Percentiles rank a stretch among this genome's conserved stretches.
Evolutionary conservation across 1,140 invertebrate genomes (phyloP).

Genomic region (Achatina immaculata): DNA sequence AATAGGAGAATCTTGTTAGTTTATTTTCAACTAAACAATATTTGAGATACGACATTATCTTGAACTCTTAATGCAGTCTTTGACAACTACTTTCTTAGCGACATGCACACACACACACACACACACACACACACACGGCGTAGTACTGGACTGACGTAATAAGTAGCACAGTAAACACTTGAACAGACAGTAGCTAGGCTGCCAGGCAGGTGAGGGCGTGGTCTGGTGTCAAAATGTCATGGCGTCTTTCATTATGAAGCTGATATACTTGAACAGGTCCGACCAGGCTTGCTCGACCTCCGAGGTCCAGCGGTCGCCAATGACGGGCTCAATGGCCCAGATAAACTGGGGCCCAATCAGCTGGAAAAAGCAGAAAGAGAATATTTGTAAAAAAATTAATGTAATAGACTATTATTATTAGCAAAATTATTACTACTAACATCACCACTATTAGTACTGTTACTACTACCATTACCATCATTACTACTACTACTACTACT

Average conservation of each 20-base stretch:
- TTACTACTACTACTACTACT: neutral
- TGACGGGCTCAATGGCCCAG: constrained; percentile 73
- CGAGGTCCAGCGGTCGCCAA: constrained; percentile 71
- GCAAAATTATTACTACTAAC: neutral
- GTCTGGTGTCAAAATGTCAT: constrained; percentile 49
- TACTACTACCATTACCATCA: neutral
- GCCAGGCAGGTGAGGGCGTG: too few species aligned
- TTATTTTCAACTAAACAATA: too few species aligned
- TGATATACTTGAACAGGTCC: constrained; percentile 72
- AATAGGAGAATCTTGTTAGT: too few species aligned
- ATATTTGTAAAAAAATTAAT: neutral
- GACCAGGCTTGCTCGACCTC: constrained; percentile 73
- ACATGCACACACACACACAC: too few species aligned
- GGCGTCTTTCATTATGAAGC: constrained; percentile 68
- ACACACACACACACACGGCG: too few species aligned
- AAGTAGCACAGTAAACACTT: too few species aligned
- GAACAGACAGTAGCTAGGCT: too few species aligned
- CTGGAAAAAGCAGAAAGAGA: constrained; percentile 63
- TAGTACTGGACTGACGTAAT: too few species aligned
- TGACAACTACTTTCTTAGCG: too few species aligned
- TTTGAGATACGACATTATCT: too few species aligned
- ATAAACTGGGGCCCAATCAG: constrained; percentile 74
- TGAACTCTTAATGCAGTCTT: too few species aligned
- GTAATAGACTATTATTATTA: neutral
- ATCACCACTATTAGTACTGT: neutral